Evolutionary conservation across 2,113 vertebrate genomes (phyloP), one percentile per base, ranked within the genome.

Genomic region (Corythornis madagascariensis): DNA sequence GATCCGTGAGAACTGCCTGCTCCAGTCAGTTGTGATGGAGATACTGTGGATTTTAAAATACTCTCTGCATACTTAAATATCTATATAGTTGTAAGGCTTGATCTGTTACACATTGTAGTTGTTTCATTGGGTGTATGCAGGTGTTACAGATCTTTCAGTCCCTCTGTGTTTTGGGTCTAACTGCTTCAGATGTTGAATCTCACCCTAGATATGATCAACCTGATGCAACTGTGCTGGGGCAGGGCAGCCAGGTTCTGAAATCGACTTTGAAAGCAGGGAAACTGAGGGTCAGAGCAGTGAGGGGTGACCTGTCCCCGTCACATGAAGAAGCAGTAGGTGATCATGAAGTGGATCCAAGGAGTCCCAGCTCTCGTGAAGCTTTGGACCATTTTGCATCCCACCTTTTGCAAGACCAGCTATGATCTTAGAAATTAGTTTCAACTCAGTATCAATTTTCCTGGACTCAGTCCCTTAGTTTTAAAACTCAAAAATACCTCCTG

Each of bases 401-500:
- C 4, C 9, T 61, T 81, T 60, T 67, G 2, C 7, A 47, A 63
- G 21, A 59, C 89, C 70, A 20, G 18, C 13, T 2, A 10, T 31
- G 56, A 92, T 56, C 26, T 52, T 61, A 45, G 60, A 79, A 94
- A 20, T 48, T 82, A 75, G 24, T 80, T 93, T 81, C 14, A 26
- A 28, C 81, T 83, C 53, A 18, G 28, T n/a, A 92, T 50, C 45
- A 86, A 89, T 93, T 94, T 93, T 77, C 22, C 64, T 67, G 47
- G 60, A 47, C 25, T 80, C 42, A 4, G 47, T 55, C 40, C 65
- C 42, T 13, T 70, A 73, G 40, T 69, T 95, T 83, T 75, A 89
- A 92, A 95, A 90, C 69, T 67, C 75, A 29, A 18, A 92, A 95
- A 83, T 35, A 55, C 40, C 74, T 85, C 61, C 69, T 74, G 38